Conservation (phyloP, 2,113 vertebrate genomes). For the Toxotes chatareus region DNA sequence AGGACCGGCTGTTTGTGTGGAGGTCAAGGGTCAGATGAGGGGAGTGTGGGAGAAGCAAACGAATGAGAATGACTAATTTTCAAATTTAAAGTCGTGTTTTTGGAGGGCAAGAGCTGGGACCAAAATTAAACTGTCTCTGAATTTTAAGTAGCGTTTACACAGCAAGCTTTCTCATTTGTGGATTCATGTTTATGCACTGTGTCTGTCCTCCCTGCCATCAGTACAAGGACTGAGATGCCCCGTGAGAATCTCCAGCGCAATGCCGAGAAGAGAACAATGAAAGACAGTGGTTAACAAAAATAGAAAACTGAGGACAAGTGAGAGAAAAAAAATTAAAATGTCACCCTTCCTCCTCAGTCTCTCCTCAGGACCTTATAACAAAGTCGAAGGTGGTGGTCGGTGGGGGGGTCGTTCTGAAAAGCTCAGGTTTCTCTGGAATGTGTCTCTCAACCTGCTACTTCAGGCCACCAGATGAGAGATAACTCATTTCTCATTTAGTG, state of each 20-base stretch:
- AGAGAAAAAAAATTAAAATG: neutral
- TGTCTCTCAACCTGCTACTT: conserved; percentile 52
- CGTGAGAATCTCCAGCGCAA: neutral
- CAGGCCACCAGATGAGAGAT: conserved; percentile 74
- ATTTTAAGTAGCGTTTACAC: conserved; percentile 1
- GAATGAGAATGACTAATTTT: neutral
- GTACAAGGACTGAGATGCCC: neutral
- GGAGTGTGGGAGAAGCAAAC: neutral
- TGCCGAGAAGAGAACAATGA: neutral
- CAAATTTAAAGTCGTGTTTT: conserved; percentile 4
- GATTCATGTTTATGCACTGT: neutral
- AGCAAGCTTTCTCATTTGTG: conserved; percentile 14
- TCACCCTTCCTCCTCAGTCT: conserved; percentile 7
- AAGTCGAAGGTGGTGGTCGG: neutral
- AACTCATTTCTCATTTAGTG: conserved; percentile 57
- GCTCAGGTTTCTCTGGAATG: conserved; percentile 72
- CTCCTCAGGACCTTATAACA: conserved; percentile 33
- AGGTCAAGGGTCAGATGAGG: conserved; percentile 49
- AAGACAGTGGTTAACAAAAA: neutral
- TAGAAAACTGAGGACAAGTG: neutral
- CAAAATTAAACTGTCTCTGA: neutral
- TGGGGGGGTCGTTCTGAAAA: conserved; percentile 20
- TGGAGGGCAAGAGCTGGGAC: neutral
- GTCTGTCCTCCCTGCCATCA: neutral
- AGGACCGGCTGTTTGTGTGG: conserved; percentile 36